Percentiles rank a stretch among this genome's conserved stretches.
Evolutionary conservation across 92 coral and sea anemone genomes (phyloP).

Genomic region (Epizoanthus rinbou): DNA sequence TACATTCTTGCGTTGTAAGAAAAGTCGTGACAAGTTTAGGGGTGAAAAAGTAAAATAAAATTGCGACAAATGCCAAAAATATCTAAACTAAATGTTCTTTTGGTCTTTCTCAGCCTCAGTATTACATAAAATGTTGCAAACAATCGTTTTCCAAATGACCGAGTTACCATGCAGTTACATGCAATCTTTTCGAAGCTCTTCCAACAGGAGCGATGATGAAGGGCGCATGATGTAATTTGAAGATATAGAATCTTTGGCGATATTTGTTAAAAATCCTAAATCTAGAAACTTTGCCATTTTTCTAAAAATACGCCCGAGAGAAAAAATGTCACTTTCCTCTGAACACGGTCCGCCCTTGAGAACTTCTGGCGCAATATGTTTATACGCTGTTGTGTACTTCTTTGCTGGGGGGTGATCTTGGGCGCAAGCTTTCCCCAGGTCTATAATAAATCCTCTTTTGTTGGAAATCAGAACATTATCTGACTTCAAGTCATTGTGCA

Average conservation of each 20-base stretch:
- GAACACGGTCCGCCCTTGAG: constrained; percentile 18
- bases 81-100: too few species aligned
- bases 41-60: too few species aligned
- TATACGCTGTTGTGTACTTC: constrained; percentile 10
- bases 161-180: too few species aligned
- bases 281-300: constrained; percentile 5
- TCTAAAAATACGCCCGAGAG: constrained; percentile 13
- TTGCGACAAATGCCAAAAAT: too few species aligned
- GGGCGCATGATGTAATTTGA: not conserved
- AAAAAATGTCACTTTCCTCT: constrained; percentile 30
- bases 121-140: too few species aligned
- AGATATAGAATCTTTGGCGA: constrained; percentile 8
- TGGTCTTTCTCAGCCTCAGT: too few species aligned
- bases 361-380: constrained; percentile 26
- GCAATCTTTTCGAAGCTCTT: too few species aligned
- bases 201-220: not conserved
- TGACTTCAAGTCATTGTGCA: constrained; percentile 20
- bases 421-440: not conserved
- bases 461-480: not conserved
- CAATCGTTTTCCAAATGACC: too few species aligned
- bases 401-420: not conserved
- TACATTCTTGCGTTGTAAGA: too few species aligned
- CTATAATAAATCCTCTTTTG: not conserved
- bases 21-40: too few species aligned
- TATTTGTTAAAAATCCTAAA: not conserved